Conservation (phyloP, 1,140 invertebrate genomes). For the Zeugodacus cucurbitae region DNA sequence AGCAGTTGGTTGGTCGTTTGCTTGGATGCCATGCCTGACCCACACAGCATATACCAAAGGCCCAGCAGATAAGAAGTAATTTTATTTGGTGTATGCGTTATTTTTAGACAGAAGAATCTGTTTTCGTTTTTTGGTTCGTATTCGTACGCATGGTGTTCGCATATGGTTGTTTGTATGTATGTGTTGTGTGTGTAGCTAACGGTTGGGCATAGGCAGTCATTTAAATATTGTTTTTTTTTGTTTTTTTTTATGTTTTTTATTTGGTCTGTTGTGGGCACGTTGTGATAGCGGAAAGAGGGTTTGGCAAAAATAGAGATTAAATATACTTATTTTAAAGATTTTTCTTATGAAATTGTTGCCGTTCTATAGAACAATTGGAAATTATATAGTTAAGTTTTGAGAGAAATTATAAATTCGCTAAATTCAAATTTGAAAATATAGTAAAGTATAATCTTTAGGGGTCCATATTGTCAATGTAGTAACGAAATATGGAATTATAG, state of each 20-base stretch:
- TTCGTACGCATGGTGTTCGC: background rate
- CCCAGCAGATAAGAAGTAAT: slow-evolving; percentile 9
- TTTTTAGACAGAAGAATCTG: slow-evolving; percentile 19
- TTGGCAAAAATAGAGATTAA: too few relatives aligned
- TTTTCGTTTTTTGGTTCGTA: slow-evolving; percentile 1
- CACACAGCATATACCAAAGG: background rate
- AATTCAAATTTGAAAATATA: too few relatives aligned
- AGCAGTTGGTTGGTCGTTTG: background rate
- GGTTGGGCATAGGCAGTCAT: background rate
- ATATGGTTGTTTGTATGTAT: background rate
- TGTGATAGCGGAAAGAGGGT: background rate
- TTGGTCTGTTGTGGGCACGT: background rate
- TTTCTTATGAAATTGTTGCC: too few relatives aligned
- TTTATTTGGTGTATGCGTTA: slow-evolving; percentile 17
- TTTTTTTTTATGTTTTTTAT: background rate
- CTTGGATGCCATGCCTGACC: background rate
- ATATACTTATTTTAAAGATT: too few relatives aligned
- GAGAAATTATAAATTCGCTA: too few relatives aligned
- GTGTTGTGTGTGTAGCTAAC: background rate
- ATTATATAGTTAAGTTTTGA: too few relatives aligned
- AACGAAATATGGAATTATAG: too few relatives aligned
- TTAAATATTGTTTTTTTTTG: background rate
- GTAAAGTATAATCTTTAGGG: too few relatives aligned
- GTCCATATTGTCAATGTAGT: too few relatives aligned
- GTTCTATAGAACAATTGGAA: too few relatives aligned